A percentile compares a stretch with the other conserved stretches of the same genome.
Evolutionary conservation across 1,140 invertebrate species (phyloP).

Genomic region (Anthonomus grandis): DNA sequence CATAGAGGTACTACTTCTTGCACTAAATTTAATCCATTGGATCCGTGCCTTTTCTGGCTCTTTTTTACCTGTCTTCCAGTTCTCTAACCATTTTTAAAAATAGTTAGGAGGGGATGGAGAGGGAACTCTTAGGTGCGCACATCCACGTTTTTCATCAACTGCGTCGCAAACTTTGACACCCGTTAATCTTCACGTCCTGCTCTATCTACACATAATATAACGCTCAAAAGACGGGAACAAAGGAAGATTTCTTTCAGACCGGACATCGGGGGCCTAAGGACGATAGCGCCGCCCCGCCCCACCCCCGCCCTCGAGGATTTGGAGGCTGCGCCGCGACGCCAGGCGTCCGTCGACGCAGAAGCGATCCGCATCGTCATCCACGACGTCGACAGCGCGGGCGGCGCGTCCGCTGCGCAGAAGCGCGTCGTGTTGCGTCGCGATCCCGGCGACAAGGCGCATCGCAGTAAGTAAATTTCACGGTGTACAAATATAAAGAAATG

Average conservation of each 20-base stretch:
- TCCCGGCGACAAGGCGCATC: slow-evolving; percentile 77
- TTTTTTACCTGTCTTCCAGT: no score
- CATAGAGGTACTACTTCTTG: no score
- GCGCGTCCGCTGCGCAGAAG: slow-evolving; percentile 61
- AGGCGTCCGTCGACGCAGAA: slow-evolving; percentile 84
- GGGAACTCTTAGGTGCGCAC: no score
- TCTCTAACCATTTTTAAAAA: no score
- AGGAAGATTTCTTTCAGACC: slow-evolving; percentile 62
- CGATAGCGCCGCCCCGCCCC: slow-evolving; percentile 53
- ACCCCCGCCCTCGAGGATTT: slow-evolving; percentile 55
- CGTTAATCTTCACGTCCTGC: no score
- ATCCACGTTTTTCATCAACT: no score
- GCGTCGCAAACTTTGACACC: no score
- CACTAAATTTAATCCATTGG: no score
- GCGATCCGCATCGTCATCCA: slow-evolving; percentile 91
- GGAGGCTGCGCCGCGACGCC: slow-evolving; percentile 63
- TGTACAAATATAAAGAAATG: not conserved
- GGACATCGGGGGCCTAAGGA: slow-evolving; percentile 67
- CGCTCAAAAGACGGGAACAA: no score
- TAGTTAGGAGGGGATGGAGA: no score
- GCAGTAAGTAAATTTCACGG: slow-evolving; percentile 64
- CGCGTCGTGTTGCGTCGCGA: slow-evolving; percentile 73
- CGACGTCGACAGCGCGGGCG: slow-evolving; percentile 73
- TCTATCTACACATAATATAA: no score
- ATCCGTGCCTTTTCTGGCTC: no score